A percentile compares a stretch with the other conserved stretches of the same genome.
Conservation (phyloP, 2,797 vertebrate species). For the Perodicticus potto region DNA sequence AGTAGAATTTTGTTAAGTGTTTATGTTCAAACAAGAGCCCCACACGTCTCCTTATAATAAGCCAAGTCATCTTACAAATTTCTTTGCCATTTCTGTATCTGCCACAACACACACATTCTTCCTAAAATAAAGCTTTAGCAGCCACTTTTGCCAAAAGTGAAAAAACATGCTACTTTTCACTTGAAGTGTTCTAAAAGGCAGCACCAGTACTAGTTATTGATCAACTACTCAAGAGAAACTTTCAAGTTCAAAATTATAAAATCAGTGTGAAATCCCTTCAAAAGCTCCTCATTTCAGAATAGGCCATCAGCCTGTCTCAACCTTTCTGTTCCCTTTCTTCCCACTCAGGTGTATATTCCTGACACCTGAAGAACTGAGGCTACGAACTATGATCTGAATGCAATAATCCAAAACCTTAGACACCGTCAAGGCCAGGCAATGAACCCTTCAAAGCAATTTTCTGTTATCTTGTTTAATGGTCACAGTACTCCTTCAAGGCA, state of each 20-base stretch:
- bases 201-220: not conserved
- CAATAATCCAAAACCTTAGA: not conserved
- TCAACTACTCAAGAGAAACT: not conserved
- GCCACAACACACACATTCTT: not conserved
- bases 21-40: conserved; percentile 15
- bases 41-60: not conserved
- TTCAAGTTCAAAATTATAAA: conserved; percentile 30
- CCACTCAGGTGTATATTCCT: not conserved
- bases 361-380: not conserved
- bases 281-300: conserved; percentile 11
- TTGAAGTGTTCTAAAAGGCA: not conserved
- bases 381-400: not conserved
- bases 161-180: not conserved
- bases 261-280: not conserved
- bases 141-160: too few species aligned
- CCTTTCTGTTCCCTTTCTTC: not conserved
- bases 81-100: not conserved
- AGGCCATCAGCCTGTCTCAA: not conserved
- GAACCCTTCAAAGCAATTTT: not conserved
- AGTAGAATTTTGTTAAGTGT: not conserved
- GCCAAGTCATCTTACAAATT: not conserved
- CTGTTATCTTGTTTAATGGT: not conserved
- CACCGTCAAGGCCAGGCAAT: not conserved
- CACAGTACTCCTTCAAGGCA: not conserved
- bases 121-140: not conserved